phyloP scores from a whole-genome alignment of 2,888 invertebrate species.

The Hipparchia semele region DNA sequence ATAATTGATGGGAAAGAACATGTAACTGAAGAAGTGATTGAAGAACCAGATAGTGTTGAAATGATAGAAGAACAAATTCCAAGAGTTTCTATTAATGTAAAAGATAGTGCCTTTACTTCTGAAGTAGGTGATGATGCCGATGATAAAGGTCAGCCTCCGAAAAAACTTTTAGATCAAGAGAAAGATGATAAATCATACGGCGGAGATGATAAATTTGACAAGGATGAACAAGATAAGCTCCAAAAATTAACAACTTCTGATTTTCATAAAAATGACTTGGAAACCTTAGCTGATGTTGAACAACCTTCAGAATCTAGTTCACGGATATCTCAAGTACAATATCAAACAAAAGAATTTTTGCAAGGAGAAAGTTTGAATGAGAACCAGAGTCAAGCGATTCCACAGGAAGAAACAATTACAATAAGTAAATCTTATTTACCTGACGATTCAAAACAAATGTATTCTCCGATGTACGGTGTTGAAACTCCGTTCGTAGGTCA shows the following conservation, averaged over 20 bases:
- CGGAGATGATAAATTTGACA: slow-evolving; percentile 39
- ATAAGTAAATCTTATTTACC: not conserved
- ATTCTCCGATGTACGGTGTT: slow-evolving; percentile 2
- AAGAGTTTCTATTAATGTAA: slow-evolving; percentile 86
- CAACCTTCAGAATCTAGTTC: slow-evolving; percentile 7
- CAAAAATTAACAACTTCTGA: not conserved
- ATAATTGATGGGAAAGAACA: slow-evolving; percentile 93
- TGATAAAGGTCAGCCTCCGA: slow-evolving; percentile 49
- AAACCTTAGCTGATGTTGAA: slow-evolving; percentile 6
- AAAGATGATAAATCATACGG: slow-evolving; percentile 34
- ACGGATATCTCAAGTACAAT: slow-evolving; percentile 48
- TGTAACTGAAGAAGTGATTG: slow-evolving; percentile 91
- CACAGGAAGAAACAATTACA: not conserved
- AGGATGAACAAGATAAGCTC: slow-evolving; percentile 33
- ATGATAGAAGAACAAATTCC: slow-evolving; percentile 88
- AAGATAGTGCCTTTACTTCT: slow-evolving; percentile 77
- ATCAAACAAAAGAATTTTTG: slow-evolving; percentile 57
- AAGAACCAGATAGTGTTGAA: slow-evolving; percentile 92
- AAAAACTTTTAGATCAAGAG: slow-evolving; percentile 45
- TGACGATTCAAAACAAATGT: not conserved
- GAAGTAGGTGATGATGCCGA: slow-evolving; percentile 58
- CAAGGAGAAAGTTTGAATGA: slow-evolving; percentile 51
- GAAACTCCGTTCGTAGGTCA: slow-evolving; percentile 4
- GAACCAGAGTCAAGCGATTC: not conserved
- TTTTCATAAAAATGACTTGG: not conserved